A percentile compares a stretch with the other conserved stretches of the same genome.
Evolutionary conservation across 2,113 vertebrate genomes (phyloP).

Genomic region (Gopherus evgoodei): DNA sequence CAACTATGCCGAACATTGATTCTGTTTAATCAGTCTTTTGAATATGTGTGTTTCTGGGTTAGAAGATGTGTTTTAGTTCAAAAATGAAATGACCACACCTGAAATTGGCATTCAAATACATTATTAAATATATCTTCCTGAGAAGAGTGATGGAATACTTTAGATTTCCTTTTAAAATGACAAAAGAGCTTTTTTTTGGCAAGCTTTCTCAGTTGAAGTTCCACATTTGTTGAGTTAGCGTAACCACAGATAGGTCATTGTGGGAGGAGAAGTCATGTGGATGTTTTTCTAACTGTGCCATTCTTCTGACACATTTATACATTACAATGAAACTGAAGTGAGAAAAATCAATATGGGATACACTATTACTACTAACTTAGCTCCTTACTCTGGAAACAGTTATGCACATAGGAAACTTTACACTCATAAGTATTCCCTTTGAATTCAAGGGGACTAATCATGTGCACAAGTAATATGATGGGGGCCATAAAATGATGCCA

Average conservation of each 20-base stretch:
- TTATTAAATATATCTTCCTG: neutral
- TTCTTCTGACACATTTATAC: neutral
- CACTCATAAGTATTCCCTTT: neutral
- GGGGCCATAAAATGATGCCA: neutral
- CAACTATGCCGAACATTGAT: neutral
- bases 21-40: neutral
- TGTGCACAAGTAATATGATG: neutral
- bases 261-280: neutral
- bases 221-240: neutral
- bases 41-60: neutral
- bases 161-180: neutral
- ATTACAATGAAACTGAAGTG: neutral
- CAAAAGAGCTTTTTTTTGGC: neutral
- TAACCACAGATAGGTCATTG: neutral
- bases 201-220: neutral
- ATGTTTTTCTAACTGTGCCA: neutral
- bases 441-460: neutral
- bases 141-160: neutral
- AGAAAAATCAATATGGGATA: neutral
- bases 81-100: neutral
- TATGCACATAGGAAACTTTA: neutral
- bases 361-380: neutral
- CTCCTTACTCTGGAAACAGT: neutral
- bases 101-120: neutral
- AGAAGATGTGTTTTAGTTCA: neutral